Conservation (phyloP, 2,113 vertebrate genomes). For the Chaetodon auriga region DNA sequence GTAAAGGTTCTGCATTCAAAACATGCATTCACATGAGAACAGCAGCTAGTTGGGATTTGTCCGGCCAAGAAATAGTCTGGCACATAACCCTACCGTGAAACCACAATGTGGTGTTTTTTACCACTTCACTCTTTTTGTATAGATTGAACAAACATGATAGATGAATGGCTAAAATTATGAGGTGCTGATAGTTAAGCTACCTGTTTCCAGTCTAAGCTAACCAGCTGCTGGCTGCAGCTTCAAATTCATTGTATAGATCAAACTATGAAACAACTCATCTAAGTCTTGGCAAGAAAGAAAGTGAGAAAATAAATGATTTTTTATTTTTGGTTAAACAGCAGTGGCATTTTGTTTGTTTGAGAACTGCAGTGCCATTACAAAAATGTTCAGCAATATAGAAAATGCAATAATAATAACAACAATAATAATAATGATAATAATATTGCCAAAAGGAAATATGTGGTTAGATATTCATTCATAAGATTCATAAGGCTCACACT, state of each 20-base stretch:
- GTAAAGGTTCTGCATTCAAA: too few relatives aligned
- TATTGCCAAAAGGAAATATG: neutral
- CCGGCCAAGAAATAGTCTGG: neutral
- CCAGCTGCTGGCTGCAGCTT: too few relatives aligned
- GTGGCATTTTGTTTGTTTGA: too few relatives aligned
- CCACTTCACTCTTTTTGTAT: neutral
- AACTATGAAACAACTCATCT: too few relatives aligned
- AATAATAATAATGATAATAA: neutral
- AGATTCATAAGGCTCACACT: too few relatives aligned
- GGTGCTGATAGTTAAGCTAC: neutral
- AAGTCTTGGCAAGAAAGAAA: too few relatives aligned
- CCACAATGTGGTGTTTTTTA: neutral
- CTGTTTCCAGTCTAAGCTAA: neutral
- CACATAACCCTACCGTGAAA: neutral
- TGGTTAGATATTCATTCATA: too few relatives aligned
- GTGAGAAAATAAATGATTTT: too few relatives aligned
- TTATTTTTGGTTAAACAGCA: too few relatives aligned
- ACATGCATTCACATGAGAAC: too few relatives aligned
- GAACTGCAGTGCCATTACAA: neutral
- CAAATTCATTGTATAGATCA: too few relatives aligned
- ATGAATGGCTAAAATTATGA: neutral
- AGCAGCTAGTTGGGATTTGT: neutral
- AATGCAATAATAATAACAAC: too few relatives aligned
- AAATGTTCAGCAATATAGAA: neutral
- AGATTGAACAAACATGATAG: neutral